Evolutionary conservation across 2,888 invertebrate species (phyloP).

Genomic region (Scaptomyza parva): DNA sequence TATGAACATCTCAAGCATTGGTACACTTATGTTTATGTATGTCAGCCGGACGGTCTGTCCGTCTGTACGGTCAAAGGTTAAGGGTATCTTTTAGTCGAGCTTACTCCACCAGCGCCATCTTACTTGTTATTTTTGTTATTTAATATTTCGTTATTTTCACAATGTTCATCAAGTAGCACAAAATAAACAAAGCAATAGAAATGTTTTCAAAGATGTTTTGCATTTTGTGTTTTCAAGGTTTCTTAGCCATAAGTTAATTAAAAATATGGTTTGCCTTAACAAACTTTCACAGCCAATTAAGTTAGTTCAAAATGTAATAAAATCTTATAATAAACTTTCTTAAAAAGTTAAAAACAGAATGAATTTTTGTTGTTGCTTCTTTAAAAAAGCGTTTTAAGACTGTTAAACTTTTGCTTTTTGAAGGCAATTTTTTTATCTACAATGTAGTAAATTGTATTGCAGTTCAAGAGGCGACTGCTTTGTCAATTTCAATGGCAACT

Average conservation of each 20-base stretch:
- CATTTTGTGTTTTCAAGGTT: not conserved
- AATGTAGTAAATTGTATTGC: constrained; percentile 16
- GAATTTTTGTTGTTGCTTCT: constrained; percentile 1
- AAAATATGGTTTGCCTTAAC: not conserved
- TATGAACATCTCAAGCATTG: no score
- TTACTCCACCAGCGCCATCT: no score
- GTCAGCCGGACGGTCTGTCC: no score
- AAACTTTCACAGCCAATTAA: not conserved
- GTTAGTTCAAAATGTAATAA: not conserved
- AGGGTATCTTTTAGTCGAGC: no score
- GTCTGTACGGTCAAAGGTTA: no score
- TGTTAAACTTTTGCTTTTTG: not conserved
- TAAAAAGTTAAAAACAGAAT: no score
- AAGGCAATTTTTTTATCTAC: constrained; percentile 10
- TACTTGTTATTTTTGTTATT: not conserved
- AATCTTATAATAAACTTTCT: no score
- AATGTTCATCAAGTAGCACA: not conserved
- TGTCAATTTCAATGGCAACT: constrained; percentile 53
- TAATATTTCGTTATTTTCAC: not conserved
- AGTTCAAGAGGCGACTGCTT: constrained; percentile 36
- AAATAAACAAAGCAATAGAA: no score
- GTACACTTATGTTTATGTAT: no score
- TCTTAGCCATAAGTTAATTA: not conserved
- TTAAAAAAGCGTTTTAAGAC: constrained; percentile 11
- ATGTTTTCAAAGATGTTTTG: no score